These are phyloP conservation scores for Emydura subglobosa DNA, from an alignment of 2,113 vertebrate genomes.

Conservation along the genomic window DNA sequence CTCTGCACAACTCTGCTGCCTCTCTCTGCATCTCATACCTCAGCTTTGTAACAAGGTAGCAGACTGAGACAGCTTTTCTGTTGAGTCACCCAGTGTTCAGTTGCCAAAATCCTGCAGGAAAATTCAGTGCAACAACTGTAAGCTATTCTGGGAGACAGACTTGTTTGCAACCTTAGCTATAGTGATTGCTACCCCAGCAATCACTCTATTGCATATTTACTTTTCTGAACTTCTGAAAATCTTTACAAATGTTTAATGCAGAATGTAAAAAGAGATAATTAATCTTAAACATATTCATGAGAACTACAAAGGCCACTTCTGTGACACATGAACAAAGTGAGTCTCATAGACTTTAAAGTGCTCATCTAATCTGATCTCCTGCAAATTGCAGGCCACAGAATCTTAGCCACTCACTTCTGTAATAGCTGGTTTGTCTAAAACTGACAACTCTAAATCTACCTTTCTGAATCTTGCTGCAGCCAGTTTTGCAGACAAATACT, in stretches of 20 bases:
- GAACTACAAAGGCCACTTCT: not conserved
- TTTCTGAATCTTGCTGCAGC: not conserved
- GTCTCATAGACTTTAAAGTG: not conserved
- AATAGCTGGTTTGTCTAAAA: not conserved
- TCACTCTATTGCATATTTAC: slow-evolving; percentile 17
- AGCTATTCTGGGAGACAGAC: slow-evolving; percentile 56
- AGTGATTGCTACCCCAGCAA: slow-evolving; percentile 32
- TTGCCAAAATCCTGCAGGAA: slow-evolving; percentile 45
- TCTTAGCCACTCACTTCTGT: not conserved
- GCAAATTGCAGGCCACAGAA: not conserved
- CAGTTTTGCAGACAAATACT: not conserved
- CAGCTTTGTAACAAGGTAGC: not conserved
- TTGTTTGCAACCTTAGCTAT: slow-evolving; percentile 59
- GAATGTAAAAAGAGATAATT: not conserved
- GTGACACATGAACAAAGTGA: not conserved
- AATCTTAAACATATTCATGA: not conserved
- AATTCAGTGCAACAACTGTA: slow-evolving; percentile 57
- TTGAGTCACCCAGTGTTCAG: slow-evolving; percentile 3
- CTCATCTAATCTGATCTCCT: not conserved
- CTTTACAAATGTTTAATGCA: not conserved
- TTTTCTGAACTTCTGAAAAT: slow-evolving; percentile 15
- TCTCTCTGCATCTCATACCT: not conserved
- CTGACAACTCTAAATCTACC: not conserved
- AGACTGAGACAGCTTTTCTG: slow-evolving; percentile 37
- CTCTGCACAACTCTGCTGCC: not conserved